Evolutionary conservation across 1,140 invertebrate genomes (phyloP).

Genomic region (Oppia nitens): DNA sequence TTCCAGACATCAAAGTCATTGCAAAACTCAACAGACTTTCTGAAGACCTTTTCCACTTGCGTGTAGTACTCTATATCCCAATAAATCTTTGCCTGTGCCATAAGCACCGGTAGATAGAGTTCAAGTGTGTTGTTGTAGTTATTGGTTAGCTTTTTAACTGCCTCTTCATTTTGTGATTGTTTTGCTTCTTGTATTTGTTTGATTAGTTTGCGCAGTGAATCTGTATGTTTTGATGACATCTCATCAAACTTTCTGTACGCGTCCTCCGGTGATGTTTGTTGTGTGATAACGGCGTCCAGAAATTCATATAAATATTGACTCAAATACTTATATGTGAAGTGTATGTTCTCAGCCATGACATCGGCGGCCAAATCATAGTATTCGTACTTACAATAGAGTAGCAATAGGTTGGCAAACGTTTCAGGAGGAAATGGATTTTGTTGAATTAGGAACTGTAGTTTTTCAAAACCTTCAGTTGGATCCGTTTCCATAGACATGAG

Average conservation of each 20-base stretch:
- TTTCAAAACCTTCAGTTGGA: slow-evolving; percentile 85
- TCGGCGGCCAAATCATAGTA: slow-evolving; percentile 95
- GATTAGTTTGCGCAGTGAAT: slow-evolving; percentile 72
- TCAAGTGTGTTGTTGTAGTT: slow-evolving; percentile 21
- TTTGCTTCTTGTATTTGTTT: slow-evolving; percentile 79
- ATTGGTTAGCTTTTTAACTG: slow-evolving; percentile 48
- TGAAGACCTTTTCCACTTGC: slow-evolving; percentile 83
- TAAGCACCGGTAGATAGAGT: slow-evolving; percentile 71
- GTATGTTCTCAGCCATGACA: slow-evolving; percentile 90
- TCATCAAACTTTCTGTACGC: slow-evolving; percentile 94
- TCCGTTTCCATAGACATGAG: slow-evolving; percentile 80
- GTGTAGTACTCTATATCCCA: slow-evolving; percentile 94
- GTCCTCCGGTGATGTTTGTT: slow-evolving; percentile 91
- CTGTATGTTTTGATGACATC: slow-evolving; percentile 74
- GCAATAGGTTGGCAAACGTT: slow-evolving; percentile 87
- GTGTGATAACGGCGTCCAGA: slow-evolving; percentile 81
- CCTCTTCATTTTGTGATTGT: slow-evolving; percentile 78
- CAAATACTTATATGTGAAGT: slow-evolving; percentile 90
- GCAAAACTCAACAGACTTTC: slow-evolving; percentile 94
- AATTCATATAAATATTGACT: slow-evolving; percentile 54
- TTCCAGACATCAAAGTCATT: slow-evolving; percentile 94
- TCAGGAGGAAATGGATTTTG: slow-evolving; percentile 88
- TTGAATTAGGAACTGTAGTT: slow-evolving; percentile 87
- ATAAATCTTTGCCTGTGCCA: slow-evolving; percentile 98
- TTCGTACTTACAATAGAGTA: slow-evolving; percentile 93